Base-by-base conservation (phyloP, 1,140 invertebrate genomes). In the Caenorhabditis briggsae region DNA sequence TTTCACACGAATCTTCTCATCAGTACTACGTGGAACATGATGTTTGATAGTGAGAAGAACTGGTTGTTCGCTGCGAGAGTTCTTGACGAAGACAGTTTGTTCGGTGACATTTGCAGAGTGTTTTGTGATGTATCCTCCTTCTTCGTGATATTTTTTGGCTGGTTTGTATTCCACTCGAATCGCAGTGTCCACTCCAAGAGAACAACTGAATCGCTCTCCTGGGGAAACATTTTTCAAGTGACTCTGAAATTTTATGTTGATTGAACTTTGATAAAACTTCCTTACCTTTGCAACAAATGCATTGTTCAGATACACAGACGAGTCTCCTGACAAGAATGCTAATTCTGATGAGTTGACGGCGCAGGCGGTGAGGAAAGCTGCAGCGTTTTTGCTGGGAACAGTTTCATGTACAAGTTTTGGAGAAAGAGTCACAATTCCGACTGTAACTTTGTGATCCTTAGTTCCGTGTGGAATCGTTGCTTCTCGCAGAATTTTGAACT, bases 1-100 rank as follows among this genome's bases (percentile, higher is more conserved):
- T 25, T 33, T 82, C 23, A 93, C 93, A 90, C 93, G 93, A 74
- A 93, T 92, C 89, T 93, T 93, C 14, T 93, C 93, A 74, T 93
- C 93, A 33, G 89, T 89, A 59, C 90, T 90, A 11, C 90, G 90
- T 1, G 93, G 93, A 53, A 93, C 86, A 11, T 92, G 92, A 65
- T 93, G 93, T 23, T 82, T 87, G 2, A 93, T 56, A 6, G 90
- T 87, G 8, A 94, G 83, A 7, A 90, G 88, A 65, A 93, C 90
- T 9, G 74, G 89, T 18, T 89, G 88, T 20, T 89, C 90, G 16
- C n/a, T 78, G 41, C 91, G 89, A 48, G 90, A 91, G 87, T 93
- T 93, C 88, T 93, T 92, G 14, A 93, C 74, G 61, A 90, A 90
- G 48, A 93, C 93, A 33, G 84, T 86, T 87, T 93, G 93, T 87